Evolutionary conservation across 2,797 vertebrate species (phyloP), one percentile per base, ranked within the genome.

Genomic region (Coregonus ussuriensis): DNA sequence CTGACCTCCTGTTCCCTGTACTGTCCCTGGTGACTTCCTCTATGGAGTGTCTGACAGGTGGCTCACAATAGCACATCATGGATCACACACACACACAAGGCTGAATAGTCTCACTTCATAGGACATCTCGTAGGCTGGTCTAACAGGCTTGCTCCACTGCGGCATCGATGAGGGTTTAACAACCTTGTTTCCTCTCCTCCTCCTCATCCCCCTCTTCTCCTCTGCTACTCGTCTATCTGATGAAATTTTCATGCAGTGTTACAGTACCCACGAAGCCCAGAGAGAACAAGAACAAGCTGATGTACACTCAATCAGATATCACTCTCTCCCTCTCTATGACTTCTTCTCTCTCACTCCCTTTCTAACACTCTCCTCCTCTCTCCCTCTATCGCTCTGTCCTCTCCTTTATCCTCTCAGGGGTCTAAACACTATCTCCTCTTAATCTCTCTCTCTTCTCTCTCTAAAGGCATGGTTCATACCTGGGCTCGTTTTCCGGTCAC

Each of bases 61-160:
- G 89, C 82, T 88, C 71, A 84, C 82, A 76, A 81, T 77, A 78
- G 79, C 85, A 78, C 72, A 79, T 79, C 80, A 82, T 15, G 6
- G 37, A 41, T 76, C 80, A 79, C 76, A n/a, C 79, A 68, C 71
- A 71, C 83, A 85, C 11, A 41, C 37, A 41, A 9, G 6, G 37
- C 37, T 41, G 37, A 41, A 37, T 3, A 68, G 14, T 16, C 33
- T 15, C 33, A 33, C 66, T 4, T 29, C 31, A 3, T 11, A 63
- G 21, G 35, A 35, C 35, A 35, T 35, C 35, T 35, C 35, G 35
- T 35, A 35, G 35, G 35, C 35, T 4, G 35, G 35, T 4, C 35
- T 35, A 35, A 35, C 77, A 78, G 74, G 76, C 81, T 79, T 77
- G 72, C 63, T 56, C 35, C 35, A 4, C 35, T 35, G 35, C 35